These are phyloP conservation scores for Agriopis aurantiaria DNA, from an alignment of 2,888 invertebrate species.

Conservation along the genomic window DNA sequence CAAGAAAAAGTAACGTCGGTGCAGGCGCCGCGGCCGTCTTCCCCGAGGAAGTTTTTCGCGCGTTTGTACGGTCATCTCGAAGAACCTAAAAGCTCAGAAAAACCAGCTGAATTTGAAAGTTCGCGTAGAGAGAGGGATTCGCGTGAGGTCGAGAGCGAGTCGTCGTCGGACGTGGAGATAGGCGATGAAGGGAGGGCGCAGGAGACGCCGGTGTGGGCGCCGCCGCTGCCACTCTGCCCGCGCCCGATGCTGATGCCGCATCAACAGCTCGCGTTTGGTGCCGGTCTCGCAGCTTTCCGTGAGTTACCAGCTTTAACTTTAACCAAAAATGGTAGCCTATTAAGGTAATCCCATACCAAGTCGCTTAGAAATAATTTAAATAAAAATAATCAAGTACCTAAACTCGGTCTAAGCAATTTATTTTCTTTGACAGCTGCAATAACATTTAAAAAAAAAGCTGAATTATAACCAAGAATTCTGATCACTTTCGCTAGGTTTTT, in stretches of 20 bases:
- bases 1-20: constrained; percentile 59
- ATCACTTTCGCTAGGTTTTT: too few relatives aligned
- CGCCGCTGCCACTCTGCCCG: constrained; percentile 76
- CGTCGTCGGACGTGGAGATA: constrained; percentile 81
- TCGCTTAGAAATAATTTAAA: not conserved
- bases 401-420: too few relatives aligned
- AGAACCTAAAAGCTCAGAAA: constrained; percentile 49
- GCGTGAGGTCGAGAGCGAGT: constrained; percentile 68
- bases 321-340: not conserved
- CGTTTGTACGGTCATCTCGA: constrained; percentile 93
- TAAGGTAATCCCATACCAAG: not conserved
- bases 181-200: constrained; percentile 53
- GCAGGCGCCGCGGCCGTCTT: constrained; percentile 87
- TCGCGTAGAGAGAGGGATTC: constrained; percentile 52
- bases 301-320: constrained; percentile 58
- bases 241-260: constrained; percentile 77
- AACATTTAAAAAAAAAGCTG: too few relatives aligned
- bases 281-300: constrained; percentile 86
- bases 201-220: constrained; percentile 62
- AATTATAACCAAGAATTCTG: too few relatives aligned
- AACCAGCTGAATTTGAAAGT: constrained; percentile 29
- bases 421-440: too few relatives aligned
- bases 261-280: constrained; percentile 86
- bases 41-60: constrained; percentile 93
- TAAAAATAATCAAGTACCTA: not conserved